Evolutionary conservation across 2,888 invertebrate species (phyloP), one percentile per base, ranked within the genome.

Genomic region (Drosophila tanythrix): DNA sequence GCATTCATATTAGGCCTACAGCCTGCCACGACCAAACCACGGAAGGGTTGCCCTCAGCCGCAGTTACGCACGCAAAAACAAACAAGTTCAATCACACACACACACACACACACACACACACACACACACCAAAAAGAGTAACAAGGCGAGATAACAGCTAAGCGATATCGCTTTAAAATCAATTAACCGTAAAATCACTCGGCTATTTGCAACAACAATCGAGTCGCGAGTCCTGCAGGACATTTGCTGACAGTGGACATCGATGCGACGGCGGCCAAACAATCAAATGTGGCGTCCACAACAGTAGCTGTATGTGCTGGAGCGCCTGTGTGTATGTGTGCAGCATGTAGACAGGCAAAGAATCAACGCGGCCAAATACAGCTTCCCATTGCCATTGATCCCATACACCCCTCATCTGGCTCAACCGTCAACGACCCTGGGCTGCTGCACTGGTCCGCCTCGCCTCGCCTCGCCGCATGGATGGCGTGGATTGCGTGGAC

Each of bases 101-200:
- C n/a, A n/a, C 11, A 36, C 36, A 36, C 15, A 53, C 33, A 15
- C 10, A 59, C 31, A 50, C 48, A n/a, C 48, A 46, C 33, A 46
- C 60, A 35, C 43, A 29, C 48, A 35, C 10, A 55, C n/a, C n/a
- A n/a, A n/a, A 27, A 38, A 31, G 48, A 55, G 62, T 74, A 81
- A 69, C 78, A 82, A 82, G 83, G 79, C 78, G 73, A 78, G 83
- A 87, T 89, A 87, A 87, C 89, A 89, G 84, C 89, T 91, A 91
- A 90, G 88, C 82, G 90, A 89, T 88, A 89, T 90, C 92, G 91
- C 91, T 92, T 92, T 91, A 92, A 92, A 92, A 92, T 92, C 92
- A 92, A 92, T 92, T 92, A 92, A 92, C 91, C 92, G 91, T 88
- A 92, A 92, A 92, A 92, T 92, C 92, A 92, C 92, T 92, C 82